Conservation (phyloP, 23 tunicate genomes). For the Ciona savignyi region DNA sequence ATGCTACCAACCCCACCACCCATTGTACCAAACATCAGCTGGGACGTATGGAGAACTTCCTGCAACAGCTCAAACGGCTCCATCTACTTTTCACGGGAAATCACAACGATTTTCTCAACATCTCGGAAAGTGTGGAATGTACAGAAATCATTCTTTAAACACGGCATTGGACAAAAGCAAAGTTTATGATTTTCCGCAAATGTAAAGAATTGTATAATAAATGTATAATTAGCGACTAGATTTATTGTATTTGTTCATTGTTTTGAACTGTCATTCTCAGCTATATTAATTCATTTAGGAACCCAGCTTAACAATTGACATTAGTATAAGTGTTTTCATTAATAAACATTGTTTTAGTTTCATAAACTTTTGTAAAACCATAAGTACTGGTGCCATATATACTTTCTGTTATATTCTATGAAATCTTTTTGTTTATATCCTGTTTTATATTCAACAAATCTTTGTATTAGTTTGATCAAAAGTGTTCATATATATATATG, state of each 20-base stretch:
- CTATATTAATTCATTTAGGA: background rate
- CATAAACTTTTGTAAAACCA: background rate
- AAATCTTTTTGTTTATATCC: too few species aligned
- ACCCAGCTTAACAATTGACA: background rate
- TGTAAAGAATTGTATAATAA: too few species aligned
- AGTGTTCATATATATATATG: too few species aligned
- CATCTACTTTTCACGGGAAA: constrained; percentile 56
- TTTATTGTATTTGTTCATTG: too few species aligned
- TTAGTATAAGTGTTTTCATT: background rate
- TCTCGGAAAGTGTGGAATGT: constrained; percentile 76
- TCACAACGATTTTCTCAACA: constrained; percentile 56
- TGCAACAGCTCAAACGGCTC: constrained; percentile 40
- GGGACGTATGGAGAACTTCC: constrained; percentile 61
- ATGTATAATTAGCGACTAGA: too few species aligned
- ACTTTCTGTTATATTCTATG: too few species aligned
- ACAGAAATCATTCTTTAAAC: constrained; percentile 65
- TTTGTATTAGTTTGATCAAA: too few species aligned
- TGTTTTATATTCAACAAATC: too few species aligned
- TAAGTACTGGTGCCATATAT: too few species aligned
- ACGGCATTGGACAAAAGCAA: constrained; percentile 58
- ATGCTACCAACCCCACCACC: constrained; percentile 43
- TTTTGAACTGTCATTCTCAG: too few species aligned
- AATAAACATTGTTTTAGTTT: too few species aligned
- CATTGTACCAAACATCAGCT: constrained; percentile 54
- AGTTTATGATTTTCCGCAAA: constrained; percentile 58